Evolutionary conservation across 2,888 invertebrate species (phyloP).

Genomic region (Zygaena filipendulae): DNA sequence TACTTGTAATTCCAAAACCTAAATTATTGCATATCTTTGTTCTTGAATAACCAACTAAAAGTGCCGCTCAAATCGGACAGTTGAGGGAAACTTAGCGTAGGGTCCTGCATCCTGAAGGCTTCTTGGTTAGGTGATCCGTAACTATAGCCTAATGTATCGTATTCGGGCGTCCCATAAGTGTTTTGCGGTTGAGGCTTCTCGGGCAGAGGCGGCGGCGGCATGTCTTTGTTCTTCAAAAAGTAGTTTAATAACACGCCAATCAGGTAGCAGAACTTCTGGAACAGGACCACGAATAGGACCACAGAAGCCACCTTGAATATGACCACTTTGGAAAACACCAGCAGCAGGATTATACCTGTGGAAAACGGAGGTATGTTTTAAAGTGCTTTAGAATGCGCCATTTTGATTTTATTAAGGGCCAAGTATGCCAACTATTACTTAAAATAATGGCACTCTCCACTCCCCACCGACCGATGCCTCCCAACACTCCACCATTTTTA

Average conservation of each 20-base stretch:
- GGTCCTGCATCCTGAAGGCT: conserved; percentile 23
- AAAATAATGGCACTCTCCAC: too few relatives aligned
- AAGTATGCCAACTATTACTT: too few relatives aligned
- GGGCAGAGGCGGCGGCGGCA: conserved; percentile 21
- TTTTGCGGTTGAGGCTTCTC: conserved; percentile 36
- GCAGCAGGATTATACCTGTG: conserved; percentile 44
- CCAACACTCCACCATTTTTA: too few relatives aligned
- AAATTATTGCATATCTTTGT: conserved; percentile 24
- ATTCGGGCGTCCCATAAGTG: conserved; percentile 20
- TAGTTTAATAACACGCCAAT: conserved; percentile 42
- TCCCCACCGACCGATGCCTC: too few relatives aligned
- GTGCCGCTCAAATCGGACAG: conserved; percentile 34
- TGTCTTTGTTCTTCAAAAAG: conserved; percentile 34
- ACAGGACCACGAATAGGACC: conserved; percentile 43
- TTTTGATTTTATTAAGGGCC: too few relatives aligned
- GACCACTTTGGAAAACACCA: conserved; percentile 43
- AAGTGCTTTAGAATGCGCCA: too few relatives aligned
- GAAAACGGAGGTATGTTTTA: too few relatives aligned
- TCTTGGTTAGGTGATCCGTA: conserved; percentile 47
- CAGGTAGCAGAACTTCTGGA: conserved; percentile 49
- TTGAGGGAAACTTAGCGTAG: conserved; percentile 29
- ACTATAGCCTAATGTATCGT: conserved; percentile 52
- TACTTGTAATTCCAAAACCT: too few relatives aligned
- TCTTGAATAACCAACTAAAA: conserved; percentile 40
- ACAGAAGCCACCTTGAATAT: conserved; percentile 44